A percentile compares a stretch with the other conserved stretches of the same genome.
These are phyloP conservation scores for Catocala fraxini DNA, from an alignment of 2,888 invertebrate genomes.

Conservation along the genomic window DNA sequence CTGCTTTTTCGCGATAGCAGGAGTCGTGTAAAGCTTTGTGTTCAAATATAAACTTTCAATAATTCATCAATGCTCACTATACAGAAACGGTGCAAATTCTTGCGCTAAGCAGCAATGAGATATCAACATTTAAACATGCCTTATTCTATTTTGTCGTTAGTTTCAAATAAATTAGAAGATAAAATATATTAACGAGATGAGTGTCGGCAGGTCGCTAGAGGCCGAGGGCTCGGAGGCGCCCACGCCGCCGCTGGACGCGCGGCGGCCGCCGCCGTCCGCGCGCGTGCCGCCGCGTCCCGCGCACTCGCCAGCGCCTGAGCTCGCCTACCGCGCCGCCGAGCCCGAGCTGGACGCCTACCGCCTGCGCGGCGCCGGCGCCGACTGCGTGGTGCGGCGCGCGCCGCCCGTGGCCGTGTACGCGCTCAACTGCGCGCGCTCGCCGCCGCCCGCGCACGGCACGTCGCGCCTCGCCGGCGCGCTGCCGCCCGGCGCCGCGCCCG, in stretches of 20 bases:
- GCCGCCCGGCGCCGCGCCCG: slow-evolving; percentile 67
- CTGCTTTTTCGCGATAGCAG: no score
- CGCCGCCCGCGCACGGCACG: slow-evolving; percentile 87
- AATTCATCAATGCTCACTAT: no score
- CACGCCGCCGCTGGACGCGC: slow-evolving; percentile 92
- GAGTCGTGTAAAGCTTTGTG: no score
- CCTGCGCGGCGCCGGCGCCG: slow-evolving; percentile 79
- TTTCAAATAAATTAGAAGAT: no score
- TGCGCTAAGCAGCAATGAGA: no score
- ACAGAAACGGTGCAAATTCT: no score
- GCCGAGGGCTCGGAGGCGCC: slow-evolving; percentile 89
- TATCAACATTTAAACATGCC: no score
- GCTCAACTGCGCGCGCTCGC: slow-evolving; percentile 85
- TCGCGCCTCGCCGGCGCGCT: slow-evolving; percentile 34
- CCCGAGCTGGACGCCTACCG: slow-evolving; percentile 82
- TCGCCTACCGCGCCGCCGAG: slow-evolving; percentile 67
- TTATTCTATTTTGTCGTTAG: no score
- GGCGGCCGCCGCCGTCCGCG: slow-evolving; percentile 88
- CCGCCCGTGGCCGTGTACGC: slow-evolving; percentile 55
- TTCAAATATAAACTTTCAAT: no score
- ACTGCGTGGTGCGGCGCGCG: slow-evolving; percentile 35
- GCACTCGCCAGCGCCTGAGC: slow-evolving; percentile 88
- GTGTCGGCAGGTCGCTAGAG: slow-evolving; percentile 80
- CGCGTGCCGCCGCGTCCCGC: slow-evolving; percentile 90
- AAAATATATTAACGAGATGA: no score